Base-by-base conservation (phyloP, 2,113 vertebrate genomes). In the Tympanuchus pallidicinctus region DNA sequence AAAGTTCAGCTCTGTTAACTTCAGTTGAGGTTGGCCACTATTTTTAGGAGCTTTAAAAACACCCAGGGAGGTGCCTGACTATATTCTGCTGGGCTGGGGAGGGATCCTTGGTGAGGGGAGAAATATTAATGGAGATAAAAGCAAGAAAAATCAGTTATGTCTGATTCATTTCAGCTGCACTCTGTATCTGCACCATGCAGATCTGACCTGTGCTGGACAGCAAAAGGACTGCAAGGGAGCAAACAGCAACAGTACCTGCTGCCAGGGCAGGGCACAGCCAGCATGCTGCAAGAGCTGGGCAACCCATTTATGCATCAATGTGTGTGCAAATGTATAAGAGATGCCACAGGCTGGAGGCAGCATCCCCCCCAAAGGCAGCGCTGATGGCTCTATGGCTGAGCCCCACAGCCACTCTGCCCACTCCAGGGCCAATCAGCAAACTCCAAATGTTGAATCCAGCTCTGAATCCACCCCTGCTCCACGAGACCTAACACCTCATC, bases 1-100 rank as follows among this genome's bases (percentile, higher is more conserved):
- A 96, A 96, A 97, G 94, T 95, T 95, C 96, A 96, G 94, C 90
- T 92, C 96, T 96, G 93, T 96, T 96, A 94, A 96, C 91, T 95
- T 96, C 96, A 96, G 95, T 96, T 40, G 75, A 36, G 54, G 67
- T 70, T 82, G 16, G 16, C 50, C n/a, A 36, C 96, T 97, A 97
- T 96, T 97, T 97, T 97, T 97, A 96, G 96, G 82, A 82, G 60
- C 95, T 95, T 96, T 92, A 85, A 95, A 97, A 97, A 96, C 94
- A 96, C 95, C 83, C 94, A 57, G 86, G 91, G 95, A 97, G 91
- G 92, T 94, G 93, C 88, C 86, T 91, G 92, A 64, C 90, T 90
- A 64, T 96, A 92, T 88, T 94, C 92, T 91, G 84, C 71, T 82
- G 80, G 91, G 90, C 85, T 78, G 75, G 91, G 47, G 71, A 91